A percentile compares a stretch with the other conserved stretches of the same genome.
These are phyloP conservation scores for Nycticorax nycticorax DNA, from an alignment of 2,113 vertebrate genomes.

Conservation along the genomic window DNA sequence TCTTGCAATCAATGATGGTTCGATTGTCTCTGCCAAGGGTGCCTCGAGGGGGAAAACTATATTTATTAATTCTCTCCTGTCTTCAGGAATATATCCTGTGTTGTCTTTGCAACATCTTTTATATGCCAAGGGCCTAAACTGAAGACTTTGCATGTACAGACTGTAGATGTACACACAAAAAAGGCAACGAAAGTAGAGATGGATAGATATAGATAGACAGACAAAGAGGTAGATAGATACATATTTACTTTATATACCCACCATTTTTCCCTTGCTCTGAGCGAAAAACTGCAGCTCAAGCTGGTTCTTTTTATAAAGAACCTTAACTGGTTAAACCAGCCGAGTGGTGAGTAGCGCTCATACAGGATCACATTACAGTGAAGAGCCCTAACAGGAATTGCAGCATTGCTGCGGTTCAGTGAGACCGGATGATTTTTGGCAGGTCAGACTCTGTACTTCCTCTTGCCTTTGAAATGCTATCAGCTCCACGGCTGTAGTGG, in stretches of 20 bases:
- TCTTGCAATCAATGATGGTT: background rate
- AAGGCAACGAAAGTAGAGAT: background rate
- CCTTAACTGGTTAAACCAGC: background rate
- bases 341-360: accelerated
- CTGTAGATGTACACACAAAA: background rate
- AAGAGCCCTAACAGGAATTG: background rate
- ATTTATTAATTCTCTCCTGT: background rate
- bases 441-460: background rate
- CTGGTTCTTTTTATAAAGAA: background rate
- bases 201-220: background rate
- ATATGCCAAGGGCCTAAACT: background rate
- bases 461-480: background rate
- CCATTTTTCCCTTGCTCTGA: background rate
- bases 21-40: background rate
- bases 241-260: background rate
- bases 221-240: background rate
- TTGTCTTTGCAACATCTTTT: background rate
- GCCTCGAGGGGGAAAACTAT: background rate
- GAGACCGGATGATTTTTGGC: background rate
- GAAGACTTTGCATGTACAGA: background rate
- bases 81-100: background rate
- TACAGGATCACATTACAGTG: background rate
- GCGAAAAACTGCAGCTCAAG: background rate
- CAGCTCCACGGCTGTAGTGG: background rate
- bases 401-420: background rate